A percentile compares a stretch with the other conserved stretches of the same genome.
Evolutionary conservation across 2,113 vertebrate species (phyloP).

Genomic region (Nannobrachium achirus): DNA sequence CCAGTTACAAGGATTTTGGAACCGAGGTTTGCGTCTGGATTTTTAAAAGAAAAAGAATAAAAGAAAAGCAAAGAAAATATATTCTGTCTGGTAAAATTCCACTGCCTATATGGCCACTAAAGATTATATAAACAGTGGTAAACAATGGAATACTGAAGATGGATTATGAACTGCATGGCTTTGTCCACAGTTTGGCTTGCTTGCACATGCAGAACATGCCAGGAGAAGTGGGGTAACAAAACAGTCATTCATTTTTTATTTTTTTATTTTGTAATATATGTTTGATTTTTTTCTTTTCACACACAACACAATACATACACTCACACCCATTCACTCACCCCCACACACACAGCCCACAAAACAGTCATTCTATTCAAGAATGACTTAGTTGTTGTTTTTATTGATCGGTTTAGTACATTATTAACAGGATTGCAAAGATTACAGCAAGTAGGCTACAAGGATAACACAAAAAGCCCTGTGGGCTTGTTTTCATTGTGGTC

Average conservation of each 20-base stretch:
- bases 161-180: slow-evolving; percentile 73
- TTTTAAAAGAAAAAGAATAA: not conserved
- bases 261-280: too few species aligned
- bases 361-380: too few species aligned
- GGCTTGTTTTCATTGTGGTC: slow-evolving; percentile 13
- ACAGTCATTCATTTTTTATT: too few species aligned
- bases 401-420: slow-evolving; percentile 50
- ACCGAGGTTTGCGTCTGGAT: too few species aligned
- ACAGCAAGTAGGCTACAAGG: too few species aligned
- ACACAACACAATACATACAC: too few species aligned
- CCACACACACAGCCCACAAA: too few species aligned
- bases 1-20: slow-evolving; percentile 23
- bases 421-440: not conserved
- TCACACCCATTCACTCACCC: too few species aligned
- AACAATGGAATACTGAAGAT: slow-evolving; percentile 60
- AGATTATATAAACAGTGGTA: slow-evolving; percentile 27
- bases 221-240: slow-evolving; percentile 41
- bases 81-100: slow-evolving; percentile 47
- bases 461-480: not conserved
- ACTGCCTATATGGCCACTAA: slow-evolving; percentile 51
- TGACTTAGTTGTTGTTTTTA: slow-evolving; percentile 33
- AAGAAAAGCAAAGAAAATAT: slow-evolving; percentile 45
- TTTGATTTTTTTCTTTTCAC: too few species aligned
- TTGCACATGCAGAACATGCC: slow-evolving; percentile 45
- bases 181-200: slow-evolving; percentile 34